Evolutionary conservation across 2,888 invertebrate species (phyloP).

Genomic region (Halictus ligatus): DNA sequence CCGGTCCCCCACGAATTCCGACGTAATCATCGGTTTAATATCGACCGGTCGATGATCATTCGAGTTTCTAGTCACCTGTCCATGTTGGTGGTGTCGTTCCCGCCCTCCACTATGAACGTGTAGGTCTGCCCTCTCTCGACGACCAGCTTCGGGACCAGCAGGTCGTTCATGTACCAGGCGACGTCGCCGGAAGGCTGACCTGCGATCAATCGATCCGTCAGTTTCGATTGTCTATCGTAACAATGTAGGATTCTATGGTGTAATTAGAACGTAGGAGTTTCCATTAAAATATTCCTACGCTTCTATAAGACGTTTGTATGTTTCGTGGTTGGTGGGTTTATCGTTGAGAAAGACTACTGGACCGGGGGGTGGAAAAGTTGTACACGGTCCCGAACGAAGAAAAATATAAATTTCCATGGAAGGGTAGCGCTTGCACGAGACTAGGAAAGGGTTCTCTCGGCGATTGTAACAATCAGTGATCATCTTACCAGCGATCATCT

Average conservation of each 20-base stretch:
- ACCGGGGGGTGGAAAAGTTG: no score
- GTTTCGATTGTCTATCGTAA: neutral
- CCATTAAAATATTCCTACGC: no score
- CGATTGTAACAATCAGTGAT: no score
- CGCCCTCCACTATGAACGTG: slow-evolving; percentile 94
- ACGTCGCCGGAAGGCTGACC: slow-evolving; percentile 94
- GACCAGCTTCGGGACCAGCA: slow-evolving; percentile 94
- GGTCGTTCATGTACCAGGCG: slow-evolving; percentile 96
- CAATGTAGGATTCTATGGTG: no score
- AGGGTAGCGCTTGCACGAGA: neutral
- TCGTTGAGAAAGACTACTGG: neutral
- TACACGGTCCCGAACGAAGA: neutral
- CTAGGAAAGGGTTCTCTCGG: neutral
- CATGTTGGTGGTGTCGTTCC: slow-evolving; percentile 91
- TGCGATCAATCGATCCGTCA: slow-evolving; percentile 68
- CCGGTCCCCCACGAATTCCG: neutral
- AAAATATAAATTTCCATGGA: neutral
- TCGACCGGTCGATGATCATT: slow-evolving; percentile 8
- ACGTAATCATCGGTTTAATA: slow-evolving; percentile 18
- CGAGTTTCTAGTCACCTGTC: slow-evolving; percentile 86
- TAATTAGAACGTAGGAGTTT: no score
- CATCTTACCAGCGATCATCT: slow-evolving; percentile 91
- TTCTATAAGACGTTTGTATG: no score
- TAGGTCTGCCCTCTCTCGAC: slow-evolving; percentile 95
- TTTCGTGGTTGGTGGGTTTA: no score